phyloP scores from a whole-genome alignment of 2,113 vertebrate genomes.

The Columbina picui region DNA sequence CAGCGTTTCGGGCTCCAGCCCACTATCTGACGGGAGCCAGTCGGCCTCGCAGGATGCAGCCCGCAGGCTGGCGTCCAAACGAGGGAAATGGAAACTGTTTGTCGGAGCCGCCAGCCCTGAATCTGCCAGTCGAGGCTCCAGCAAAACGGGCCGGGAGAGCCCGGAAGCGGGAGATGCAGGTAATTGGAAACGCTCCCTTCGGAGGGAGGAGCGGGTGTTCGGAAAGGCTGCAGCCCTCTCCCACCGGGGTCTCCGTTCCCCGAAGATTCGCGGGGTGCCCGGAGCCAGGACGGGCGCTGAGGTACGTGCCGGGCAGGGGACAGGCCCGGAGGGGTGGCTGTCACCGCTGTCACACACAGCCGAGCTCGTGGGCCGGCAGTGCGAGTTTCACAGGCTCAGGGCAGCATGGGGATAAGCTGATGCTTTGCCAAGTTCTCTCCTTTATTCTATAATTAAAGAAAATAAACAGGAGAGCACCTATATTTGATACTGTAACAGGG shows the following conservation, averaged over 20 bases:
- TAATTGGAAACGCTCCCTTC: constrained; percentile 45
- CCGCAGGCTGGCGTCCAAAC: constrained; percentile 76
- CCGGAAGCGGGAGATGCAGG: constrained; percentile 80
- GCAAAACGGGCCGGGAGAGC: constrained; percentile 80
- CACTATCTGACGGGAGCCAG: constrained; percentile 88
- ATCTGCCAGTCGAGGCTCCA: constrained; percentile 84
- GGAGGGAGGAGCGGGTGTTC: not conserved
- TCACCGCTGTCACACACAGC: not conserved
- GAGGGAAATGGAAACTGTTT: constrained; percentile 93
- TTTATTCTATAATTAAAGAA: not conserved
- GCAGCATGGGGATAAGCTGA: not conserved
- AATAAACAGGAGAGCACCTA: rapidly evolving
- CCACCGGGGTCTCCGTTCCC: not conserved
- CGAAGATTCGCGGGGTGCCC: not conserved
- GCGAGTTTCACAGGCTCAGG: not conserved
- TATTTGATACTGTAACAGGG: rapidly evolving
- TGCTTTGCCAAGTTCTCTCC: rapidly evolving
- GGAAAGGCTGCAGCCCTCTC: not conserved
- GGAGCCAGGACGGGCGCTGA: rapidly evolving
- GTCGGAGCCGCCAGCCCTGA: constrained; percentile 86
- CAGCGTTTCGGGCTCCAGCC: constrained; percentile 91
- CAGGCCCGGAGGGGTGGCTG: not conserved
- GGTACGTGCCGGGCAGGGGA: not conserved
- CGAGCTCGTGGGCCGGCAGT: rapidly evolving
- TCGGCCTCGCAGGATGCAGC: constrained; percentile 79